These are phyloP conservation scores for Hozukius guyotensis DNA, from an alignment of 2,797 vertebrate species.

Conservation along the genomic window DNA sequence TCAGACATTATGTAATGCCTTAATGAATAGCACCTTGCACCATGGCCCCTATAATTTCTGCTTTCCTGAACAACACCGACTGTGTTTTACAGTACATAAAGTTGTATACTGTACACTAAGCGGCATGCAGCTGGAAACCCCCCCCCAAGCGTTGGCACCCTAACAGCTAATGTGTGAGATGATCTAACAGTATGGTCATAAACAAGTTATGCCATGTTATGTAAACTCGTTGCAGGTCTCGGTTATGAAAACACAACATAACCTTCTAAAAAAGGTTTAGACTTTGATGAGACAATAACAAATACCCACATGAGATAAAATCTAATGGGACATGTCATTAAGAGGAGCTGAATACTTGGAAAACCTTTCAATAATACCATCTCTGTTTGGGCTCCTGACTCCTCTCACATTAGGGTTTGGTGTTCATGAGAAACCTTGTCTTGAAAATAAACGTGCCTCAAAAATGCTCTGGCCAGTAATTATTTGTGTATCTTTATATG, in stretches of 20 bases:
- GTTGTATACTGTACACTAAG: neutral
- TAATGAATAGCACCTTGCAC: neutral
- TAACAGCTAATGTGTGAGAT: neutral
- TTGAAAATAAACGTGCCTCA: neutral
- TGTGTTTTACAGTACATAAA: neutral
- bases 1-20: constrained; percentile 6
- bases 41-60: neutral
- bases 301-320: neutral
- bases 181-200: neutral
- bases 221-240: neutral
- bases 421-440: neutral
- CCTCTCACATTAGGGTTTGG: neutral
- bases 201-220: constrained; percentile 1
- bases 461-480: neutral
- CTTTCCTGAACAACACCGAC: neutral
- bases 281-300: neutral
- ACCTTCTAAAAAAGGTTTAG: neutral
- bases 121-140: neutral
- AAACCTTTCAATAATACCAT: neutral
- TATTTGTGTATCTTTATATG: neutral
- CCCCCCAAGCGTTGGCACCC: neutral
- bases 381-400: neutral
- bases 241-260: neutral
- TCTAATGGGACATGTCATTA: neutral
- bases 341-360: neutral